Evolutionary conservation across 2,113 vertebrate species (phyloP), one percentile per base, ranked within the genome.

Genomic region (Pluvianellus socialis): DNA sequence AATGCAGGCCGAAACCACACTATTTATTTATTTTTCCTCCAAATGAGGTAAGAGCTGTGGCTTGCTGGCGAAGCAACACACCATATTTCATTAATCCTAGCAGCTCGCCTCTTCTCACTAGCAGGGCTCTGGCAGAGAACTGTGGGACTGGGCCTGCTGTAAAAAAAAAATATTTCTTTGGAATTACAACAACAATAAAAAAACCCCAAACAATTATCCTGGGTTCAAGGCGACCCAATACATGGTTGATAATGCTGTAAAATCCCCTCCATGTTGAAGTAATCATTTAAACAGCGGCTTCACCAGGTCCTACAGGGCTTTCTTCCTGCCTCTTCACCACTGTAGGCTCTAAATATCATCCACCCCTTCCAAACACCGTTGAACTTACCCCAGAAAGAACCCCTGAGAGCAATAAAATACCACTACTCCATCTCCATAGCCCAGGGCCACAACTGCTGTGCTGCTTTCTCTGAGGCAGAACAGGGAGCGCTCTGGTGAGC

Each of bases 271-370:
- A 19, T 52, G 68, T 84, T 83, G 44, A 79, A 83, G 53, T 73
- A 88, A 89, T 94, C 10, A 79, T 93, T 96, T 94, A 67, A 84
- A 79, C 49, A 82, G 70, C 61, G 74, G 20, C 52, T 87, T 90
- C 21, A 26, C 27, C 21, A 68, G 44, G 10, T 62, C 53, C 55
- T 83, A 22, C 55, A 66, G 62, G 28, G 45, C 42, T 93, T 85
- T 19, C 20, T 91, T 81, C 65, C 52, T 79, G 59, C n/a, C 30
- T 59, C 27, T 85, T 67, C 33, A 49, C 79, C 67, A 63, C 35
- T 50, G 24, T 35, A 28, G 53, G 35, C 26, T 66, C 49, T 80
- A 28, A 65, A 58, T 73, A 82, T 15, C 27, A 84, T 8, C 58
- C 40, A 24, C 6, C 17, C 23, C 27, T 81, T 75, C 26, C 33